Evolutionary conservation across 2,797 vertebrate genomes (phyloP).

Genomic region (Fistularia commersonii): DNA sequence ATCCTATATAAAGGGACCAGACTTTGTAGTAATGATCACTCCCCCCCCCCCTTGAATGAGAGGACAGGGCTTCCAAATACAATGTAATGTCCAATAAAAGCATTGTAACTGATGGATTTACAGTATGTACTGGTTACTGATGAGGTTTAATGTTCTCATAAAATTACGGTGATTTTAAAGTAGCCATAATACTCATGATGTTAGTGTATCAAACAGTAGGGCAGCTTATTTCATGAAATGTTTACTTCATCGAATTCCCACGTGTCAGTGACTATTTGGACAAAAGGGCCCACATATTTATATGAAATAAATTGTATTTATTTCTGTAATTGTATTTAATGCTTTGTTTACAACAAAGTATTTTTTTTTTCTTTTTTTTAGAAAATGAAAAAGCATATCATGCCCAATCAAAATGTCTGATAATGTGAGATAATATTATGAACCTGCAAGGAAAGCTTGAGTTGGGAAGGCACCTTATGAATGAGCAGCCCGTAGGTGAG

Average conservation of each 20-base stretch:
- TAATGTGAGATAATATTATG: constrained; percentile 17
- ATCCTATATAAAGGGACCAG: constrained; percentile 76
- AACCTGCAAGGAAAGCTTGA: constrained; percentile 25
- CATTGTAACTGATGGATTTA: constrained; percentile 32
- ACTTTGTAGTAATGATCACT: constrained; percentile 64
- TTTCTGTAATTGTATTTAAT: constrained; percentile 72
- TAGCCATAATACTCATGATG: constrained; percentile 32
- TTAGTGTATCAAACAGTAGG: constrained; percentile 45
- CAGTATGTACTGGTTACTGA: constrained; percentile 1
- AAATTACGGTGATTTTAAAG: constrained; percentile 36
- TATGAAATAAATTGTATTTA: constrained; percentile 75
- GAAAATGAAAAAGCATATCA: constrained; percentile 43
- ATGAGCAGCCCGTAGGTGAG: constrained; percentile 18
- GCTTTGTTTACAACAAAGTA: constrained; percentile 48
- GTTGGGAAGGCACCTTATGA: constrained; percentile 52
- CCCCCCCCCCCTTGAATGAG: constrained; percentile 36
- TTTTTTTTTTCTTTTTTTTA: constrained; percentile 6
- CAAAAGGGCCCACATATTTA: constrained; percentile 69
- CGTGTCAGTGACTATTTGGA: constrained; percentile 56
- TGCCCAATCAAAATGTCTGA: constrained; percentile 47
- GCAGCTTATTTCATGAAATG: constrained; percentile 63
- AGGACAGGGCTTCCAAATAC: constrained; percentile 60
- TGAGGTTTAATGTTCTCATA: constrained; percentile 46
- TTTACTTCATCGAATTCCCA: constrained; percentile 51
- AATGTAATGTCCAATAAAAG: constrained; percentile 52